A percentile compares a stretch with the other conserved stretches of the same genome.
Conservation (phyloP, 2,888 invertebrate species). For the Oligia fasciuncula region DNA sequence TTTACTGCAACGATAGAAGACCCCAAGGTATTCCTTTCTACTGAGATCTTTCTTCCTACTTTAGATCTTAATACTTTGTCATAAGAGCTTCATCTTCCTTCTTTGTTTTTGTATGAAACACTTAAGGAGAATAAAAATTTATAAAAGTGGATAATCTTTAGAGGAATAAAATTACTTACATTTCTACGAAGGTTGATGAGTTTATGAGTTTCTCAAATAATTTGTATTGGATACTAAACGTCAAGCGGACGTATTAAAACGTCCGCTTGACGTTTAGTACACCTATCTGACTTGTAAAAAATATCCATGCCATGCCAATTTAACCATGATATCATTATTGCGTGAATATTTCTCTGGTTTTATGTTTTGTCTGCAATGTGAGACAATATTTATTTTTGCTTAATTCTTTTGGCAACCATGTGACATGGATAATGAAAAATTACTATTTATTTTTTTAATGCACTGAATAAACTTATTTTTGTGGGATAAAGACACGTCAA, state of each 20-base stretch:
- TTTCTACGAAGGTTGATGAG: background rate
- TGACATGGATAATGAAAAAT: slow-evolving; percentile 74
- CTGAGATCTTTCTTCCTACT: background rate
- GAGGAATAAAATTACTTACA: background rate
- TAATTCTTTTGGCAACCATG: slow-evolving; percentile 70
- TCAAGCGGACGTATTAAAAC: background rate
- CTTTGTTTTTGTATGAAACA: background rate
- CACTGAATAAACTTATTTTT: slow-evolving; percentile 38
- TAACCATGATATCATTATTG: slow-evolving; percentile 34
- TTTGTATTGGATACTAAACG: background rate
- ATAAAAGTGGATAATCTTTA: background rate
- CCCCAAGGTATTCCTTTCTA: background rate
- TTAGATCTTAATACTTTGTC: background rate
- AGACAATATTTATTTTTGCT: slow-evolving; percentile 72
- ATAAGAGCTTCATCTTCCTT: background rate
- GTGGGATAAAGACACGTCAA: slow-evolving; percentile 50
- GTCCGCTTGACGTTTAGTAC: slow-evolving; percentile 39
- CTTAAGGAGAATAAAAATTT: background rate
- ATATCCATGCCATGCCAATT: slow-evolving; percentile 19
- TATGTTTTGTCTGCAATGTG: slow-evolving; percentile 50
- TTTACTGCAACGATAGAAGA: background rate
- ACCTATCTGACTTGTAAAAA: slow-evolving; percentile 19
- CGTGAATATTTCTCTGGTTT: slow-evolving; percentile 18
- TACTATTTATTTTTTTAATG: slow-evolving; percentile 57
- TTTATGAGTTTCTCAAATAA: slow-evolving; percentile 26